These are phyloP conservation scores for Euborellia annulipes DNA, from an alignment of 1,140 invertebrate genomes.

Conservation along the genomic window DNA sequence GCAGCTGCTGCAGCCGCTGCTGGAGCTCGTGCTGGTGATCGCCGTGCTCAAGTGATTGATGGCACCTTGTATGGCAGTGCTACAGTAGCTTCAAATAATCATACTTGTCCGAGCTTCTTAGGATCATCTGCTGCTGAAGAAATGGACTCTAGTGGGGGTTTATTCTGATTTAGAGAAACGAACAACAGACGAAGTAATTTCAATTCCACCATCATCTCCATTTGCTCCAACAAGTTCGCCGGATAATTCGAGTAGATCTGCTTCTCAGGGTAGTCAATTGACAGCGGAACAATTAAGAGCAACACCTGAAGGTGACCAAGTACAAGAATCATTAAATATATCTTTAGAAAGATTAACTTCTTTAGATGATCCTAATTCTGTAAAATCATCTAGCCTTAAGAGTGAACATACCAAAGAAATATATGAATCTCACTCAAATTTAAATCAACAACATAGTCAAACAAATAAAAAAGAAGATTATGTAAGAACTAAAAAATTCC, in stretches of 20 bases:
- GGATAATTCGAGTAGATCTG: not conserved
- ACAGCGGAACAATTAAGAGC: too few species aligned
- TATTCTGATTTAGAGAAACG: conserved; percentile 64
- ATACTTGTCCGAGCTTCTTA: conserved; percentile 27
- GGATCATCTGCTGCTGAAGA: conserved; percentile 37
- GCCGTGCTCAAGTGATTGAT: conserved; percentile 61
- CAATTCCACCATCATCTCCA: too few species aligned
- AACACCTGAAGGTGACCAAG: too few species aligned
- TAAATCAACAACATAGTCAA: too few species aligned
- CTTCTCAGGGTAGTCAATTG: too few species aligned
- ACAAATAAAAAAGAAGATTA: too few species aligned
- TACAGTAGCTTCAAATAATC: too few species aligned
- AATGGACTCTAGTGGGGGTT: conserved; percentile 74
- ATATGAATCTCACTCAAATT: too few species aligned
- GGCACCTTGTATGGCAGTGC: conserved; percentile 66
- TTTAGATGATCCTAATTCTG: too few species aligned
- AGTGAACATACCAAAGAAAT: not conserved
- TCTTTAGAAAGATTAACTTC: too few species aligned
- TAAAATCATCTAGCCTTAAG: not conserved
- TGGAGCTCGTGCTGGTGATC: conserved; percentile 39
- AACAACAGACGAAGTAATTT: too few species aligned
- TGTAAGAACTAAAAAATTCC: conserved; percentile 45
- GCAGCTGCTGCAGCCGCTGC: conserved; percentile 3
- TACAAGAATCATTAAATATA: too few species aligned
- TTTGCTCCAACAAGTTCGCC: not conserved